Percentiles rank a stretch among this genome's conserved stretches.
These are phyloP conservation scores for Cephus nigrinus DNA, from an alignment of 2,888 invertebrate genomes.

Conservation along the genomic window DNA sequence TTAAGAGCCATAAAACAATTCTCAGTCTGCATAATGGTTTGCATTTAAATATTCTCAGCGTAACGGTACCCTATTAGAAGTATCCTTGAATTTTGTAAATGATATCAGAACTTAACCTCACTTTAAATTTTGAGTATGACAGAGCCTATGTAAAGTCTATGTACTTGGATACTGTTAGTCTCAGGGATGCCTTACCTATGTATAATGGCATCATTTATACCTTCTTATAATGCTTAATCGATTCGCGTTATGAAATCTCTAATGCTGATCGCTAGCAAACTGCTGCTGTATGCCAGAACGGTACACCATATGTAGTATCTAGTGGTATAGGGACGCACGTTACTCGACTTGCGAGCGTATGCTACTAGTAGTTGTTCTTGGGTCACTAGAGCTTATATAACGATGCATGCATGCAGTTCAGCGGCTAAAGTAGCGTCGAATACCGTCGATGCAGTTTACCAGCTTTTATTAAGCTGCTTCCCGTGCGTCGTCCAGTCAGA, in stretches of 20 bases:
- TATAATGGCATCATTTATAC: conserved; percentile 20
- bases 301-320: not conserved
- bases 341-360: not conserved
- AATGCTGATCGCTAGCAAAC: conserved; percentile 14
- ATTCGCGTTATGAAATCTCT: conserved; percentile 36
- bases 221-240: conserved; percentile 26
- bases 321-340: not conserved
- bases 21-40: not conserved
- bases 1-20: not conserved
- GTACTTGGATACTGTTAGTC: not conserved
- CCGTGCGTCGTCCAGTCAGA: conserved; percentile 1
- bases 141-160: not conserved
- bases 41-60: not conserved
- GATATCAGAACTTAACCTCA: not conserved
- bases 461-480: conserved; percentile 1
- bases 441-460: conserved; percentile 27
- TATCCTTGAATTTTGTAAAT: not conserved
- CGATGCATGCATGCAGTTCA: conserved; percentile 32
- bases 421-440: conserved; percentile 38
- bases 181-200: not conserved
- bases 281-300: not conserved
- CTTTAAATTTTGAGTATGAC: not conserved
- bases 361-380: conserved; percentile 12
- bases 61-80: not conserved
- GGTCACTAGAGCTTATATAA: conserved; percentile 44